phyloP scores from a whole-genome alignment of 2,113 vertebrate species.

The Mugil cephalus region DNA sequence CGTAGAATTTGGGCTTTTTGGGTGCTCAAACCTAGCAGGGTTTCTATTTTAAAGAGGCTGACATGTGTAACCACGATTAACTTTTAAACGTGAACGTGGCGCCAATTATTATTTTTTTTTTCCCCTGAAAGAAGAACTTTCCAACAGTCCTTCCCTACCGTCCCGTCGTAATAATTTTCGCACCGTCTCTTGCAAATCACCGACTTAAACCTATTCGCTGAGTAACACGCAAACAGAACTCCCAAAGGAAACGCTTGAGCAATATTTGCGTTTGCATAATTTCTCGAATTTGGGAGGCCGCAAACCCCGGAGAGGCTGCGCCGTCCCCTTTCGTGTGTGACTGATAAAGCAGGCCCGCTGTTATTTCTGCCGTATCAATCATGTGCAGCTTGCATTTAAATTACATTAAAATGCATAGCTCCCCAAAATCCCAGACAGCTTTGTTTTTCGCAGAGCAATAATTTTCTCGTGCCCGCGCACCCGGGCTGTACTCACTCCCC shows the following conservation, averaged over 20 bases:
- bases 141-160: too few species aligned
- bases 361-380: constrained; percentile 7
- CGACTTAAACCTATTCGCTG: not conserved
- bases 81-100: too few species aligned
- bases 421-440: not conserved
- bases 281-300: not conserved
- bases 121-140: too few species aligned
- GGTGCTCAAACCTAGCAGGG: too few species aligned
- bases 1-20: too few species aligned
- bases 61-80: too few species aligned
- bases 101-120: too few species aligned
- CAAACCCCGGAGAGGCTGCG: not conserved
- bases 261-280: not conserved
- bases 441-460: not conserved
- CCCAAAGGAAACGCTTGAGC: not conserved
- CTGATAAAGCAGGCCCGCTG: not conserved
- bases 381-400: constrained; percentile 20
- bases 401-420: not conserved
- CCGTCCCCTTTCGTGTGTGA: not conserved
- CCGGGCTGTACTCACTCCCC: not conserved
- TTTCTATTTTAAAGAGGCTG: too few species aligned
- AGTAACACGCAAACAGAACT: not conserved
- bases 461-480: not conserved
- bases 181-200: not conserved
- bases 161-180: not conserved